These are phyloP conservation scores for Rhabdophis nuchalis DNA, from an alignment of 2,797 vertebrate genomes.

Conservation along the genomic window DNA sequence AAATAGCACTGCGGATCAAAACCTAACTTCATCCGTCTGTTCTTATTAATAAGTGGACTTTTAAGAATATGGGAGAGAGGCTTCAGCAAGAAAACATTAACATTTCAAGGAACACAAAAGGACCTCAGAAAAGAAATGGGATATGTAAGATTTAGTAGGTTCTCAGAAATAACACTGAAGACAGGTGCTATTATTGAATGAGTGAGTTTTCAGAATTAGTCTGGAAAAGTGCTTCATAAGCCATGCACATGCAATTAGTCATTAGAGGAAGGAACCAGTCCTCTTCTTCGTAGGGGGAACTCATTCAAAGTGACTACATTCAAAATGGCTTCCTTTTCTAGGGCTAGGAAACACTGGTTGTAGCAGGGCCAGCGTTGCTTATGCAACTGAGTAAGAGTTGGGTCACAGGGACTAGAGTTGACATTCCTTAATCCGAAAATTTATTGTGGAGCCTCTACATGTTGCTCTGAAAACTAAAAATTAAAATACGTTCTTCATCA, in stretches of 20 bases:
- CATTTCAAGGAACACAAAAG: not conserved
- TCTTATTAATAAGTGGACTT: not conserved
- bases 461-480: slow-evolving; percentile 7
- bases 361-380: not conserved
- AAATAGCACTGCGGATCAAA: not conserved
- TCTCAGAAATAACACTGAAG: slow-evolving; percentile 23
- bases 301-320: slow-evolving; percentile 31
- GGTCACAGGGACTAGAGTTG: not conserved
- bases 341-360: too few species aligned
- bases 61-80: too few species aligned
- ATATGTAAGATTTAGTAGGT: not conserved
- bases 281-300: slow-evolving; percentile 11
- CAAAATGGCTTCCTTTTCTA: not conserved
- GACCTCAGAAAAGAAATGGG: not conserved
- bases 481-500: not conserved
- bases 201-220: slow-evolving; percentile 22
- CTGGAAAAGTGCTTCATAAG: slow-evolving; percentile 43
- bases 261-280: slow-evolving; percentile 33
- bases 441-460: slow-evolving; percentile 1
- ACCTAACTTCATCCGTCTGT: not conserved
- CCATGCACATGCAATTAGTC: slow-evolving; percentile 33
- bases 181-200: slow-evolving; percentile 13
- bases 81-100: not conserved
- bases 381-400: not conserved
- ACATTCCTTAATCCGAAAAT: not conserved